phyloP scores from a whole-genome alignment of 2,797 vertebrate species.

The Cuniculus paca region DNA sequence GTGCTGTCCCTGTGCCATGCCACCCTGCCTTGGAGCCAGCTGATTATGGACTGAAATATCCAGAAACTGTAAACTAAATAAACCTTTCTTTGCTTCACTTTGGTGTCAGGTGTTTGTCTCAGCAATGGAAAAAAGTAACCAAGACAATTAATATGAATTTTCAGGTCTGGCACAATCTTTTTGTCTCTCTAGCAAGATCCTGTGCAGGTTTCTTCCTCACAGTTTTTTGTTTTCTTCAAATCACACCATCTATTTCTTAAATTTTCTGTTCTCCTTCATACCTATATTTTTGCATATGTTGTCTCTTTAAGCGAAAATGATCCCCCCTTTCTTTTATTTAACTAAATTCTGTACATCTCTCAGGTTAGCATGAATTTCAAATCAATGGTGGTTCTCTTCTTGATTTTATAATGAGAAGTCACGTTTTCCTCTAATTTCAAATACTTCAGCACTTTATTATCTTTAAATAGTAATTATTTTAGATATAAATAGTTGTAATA shows the following conservation, averaged over 20 bases:
- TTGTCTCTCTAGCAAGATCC: not conserved
- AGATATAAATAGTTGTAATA: not conserved
- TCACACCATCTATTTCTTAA: not conserved
- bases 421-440: not conserved
- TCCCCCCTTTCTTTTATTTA: not conserved
- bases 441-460: not conserved
- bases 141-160: not conserved
- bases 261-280: not conserved
- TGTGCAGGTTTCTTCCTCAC: not conserved
- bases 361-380: not conserved
- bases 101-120: too few species aligned
- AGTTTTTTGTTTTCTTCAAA: not conserved
- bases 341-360: not conserved
- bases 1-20: too few species aligned
- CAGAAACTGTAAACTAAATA: too few species aligned
- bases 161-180: fast-evolving
- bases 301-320: not conserved
- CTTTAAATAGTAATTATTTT: not conserved
- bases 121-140: too few species aligned
- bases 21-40: too few species aligned
- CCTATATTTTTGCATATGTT: not conserved
- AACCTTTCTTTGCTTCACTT: too few species aligned
- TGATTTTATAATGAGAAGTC: not conserved
- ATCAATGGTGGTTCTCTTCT: not conserved
- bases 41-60: too few species aligned